Conservation (phyloP, 1,140 invertebrate genomes). For the Ylistrum balloti region DNA sequence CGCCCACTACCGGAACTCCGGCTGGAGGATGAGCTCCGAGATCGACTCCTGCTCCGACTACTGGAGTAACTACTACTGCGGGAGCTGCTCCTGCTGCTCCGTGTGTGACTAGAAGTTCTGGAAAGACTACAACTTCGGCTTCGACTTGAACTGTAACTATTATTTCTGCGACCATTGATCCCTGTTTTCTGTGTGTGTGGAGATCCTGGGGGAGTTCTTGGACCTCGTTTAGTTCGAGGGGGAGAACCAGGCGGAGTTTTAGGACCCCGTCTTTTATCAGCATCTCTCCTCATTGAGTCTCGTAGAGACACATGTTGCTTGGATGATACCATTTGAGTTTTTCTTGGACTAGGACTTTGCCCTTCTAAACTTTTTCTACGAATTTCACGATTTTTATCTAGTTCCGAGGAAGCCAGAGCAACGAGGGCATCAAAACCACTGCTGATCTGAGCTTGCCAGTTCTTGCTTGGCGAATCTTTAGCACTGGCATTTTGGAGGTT, state of each 20-base stretch:
- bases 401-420: slow-evolving; percentile 92
- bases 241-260: slow-evolving; percentile 61
- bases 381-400: slow-evolving; percentile 84
- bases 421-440: slow-evolving; percentile 93
- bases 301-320: slow-evolving; percentile 43
- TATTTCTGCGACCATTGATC: neutral
- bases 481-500: slow-evolving; percentile 1
- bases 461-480: slow-evolving; percentile 67
- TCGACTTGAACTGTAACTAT: slow-evolving; percentile 51
- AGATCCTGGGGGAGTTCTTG: slow-evolving; percentile 64
- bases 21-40: slow-evolving; percentile 12
- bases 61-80: slow-evolving; percentile 60
- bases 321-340: neutral
- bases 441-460: slow-evolving; percentile 93
- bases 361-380: slow-evolving; percentile 90
- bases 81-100: slow-evolving; percentile 61
- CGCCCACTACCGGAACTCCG: slow-evolving; percentile 24
- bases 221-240: slow-evolving; percentile 52
- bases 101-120: slow-evolving; percentile 51
- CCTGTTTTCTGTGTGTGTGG: slow-evolving; percentile 41
- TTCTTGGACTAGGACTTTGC: slow-evolving; percentile 49
- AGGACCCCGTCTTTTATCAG: slow-evolving; percentile 57
- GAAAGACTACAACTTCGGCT: slow-evolving; percentile 55
- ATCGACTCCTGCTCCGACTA: slow-evolving; percentile 4
- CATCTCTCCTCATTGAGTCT: slow-evolving; percentile 54